Conservation (phyloP, 2,888 invertebrate species). For the Rhamphomyia laevipes region DNA sequence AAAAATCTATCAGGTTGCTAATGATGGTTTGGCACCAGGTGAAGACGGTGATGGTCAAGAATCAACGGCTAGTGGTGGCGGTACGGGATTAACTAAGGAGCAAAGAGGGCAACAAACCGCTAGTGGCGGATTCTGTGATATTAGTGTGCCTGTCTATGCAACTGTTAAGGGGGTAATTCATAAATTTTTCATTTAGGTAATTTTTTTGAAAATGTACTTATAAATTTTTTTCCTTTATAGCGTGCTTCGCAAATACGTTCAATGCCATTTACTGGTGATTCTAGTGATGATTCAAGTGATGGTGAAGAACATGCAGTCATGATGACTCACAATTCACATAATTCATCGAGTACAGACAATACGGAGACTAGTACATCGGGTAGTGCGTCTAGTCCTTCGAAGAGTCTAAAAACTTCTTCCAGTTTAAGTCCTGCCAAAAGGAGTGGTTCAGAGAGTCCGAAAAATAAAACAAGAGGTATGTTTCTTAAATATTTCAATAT, state of each 20-base stretch:
- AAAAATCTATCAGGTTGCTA: constrained; percentile 82
- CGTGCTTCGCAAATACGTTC: constrained; percentile 92
- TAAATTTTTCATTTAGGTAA: not conserved
- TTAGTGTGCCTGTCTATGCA: constrained; percentile 89
- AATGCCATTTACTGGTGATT: constrained; percentile 91
- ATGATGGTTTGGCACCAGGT: constrained; percentile 43
- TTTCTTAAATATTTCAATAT: not conserved
- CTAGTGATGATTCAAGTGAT: constrained; percentile 89
- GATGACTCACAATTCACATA: constrained; percentile 38
- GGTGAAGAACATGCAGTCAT: constrained; percentile 57
- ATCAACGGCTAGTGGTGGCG: constrained; percentile 14
- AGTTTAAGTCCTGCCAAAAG: constrained; percentile 76
- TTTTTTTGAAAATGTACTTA: not conserved
- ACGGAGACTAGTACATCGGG: constrained; percentile 45
- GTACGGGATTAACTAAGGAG: constrained; percentile 4
- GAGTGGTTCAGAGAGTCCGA: constrained; percentile 70
- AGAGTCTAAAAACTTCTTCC: constrained; percentile 76
- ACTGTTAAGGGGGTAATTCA: constrained; percentile 75
- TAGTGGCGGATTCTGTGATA: constrained; percentile 77
- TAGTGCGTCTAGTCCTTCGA: constrained; percentile 69
- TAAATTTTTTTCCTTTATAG: constrained; percentile 31
- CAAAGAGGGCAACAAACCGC: constrained; percentile 33
- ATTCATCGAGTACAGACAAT: constrained; percentile 43
- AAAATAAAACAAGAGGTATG: constrained; percentile 68
- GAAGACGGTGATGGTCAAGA: constrained; percentile 32